These are phyloP conservation scores for Myotis findleyi DNA, from an alignment of 2,797 vertebrate genomes.

Conservation along the genomic window DNA sequence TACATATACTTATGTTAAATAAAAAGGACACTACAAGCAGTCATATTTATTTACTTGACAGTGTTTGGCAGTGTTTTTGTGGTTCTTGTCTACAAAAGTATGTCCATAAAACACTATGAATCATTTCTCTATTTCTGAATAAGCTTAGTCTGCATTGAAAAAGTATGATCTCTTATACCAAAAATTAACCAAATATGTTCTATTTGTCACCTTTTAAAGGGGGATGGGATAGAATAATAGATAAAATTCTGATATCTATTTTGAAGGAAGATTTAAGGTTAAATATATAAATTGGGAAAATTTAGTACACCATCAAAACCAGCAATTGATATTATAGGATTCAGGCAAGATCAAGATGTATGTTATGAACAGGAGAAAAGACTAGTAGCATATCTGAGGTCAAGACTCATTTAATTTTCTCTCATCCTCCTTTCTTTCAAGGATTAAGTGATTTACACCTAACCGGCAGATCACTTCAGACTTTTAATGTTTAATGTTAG, in stretches of 20 bases:
- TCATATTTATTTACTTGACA: neutral
- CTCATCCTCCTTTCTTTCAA: neutral
- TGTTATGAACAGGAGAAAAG: neutral
- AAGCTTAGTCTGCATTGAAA: neutral
- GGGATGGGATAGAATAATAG: neutral
- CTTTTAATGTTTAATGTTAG: neutral
- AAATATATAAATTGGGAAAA: neutral
- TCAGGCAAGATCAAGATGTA: accelerated
- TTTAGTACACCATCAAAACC: neutral
- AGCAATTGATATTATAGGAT: neutral
- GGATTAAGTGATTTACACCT: neutral
- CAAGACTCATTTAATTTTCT: neutral
- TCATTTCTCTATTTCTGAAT: neutral
- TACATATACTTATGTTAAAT: neutral
- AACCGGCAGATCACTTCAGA: neutral
- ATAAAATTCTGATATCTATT: neutral
- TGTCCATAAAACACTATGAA: neutral
- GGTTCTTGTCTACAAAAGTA: neutral
- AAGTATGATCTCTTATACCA: neutral
- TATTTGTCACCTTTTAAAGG: neutral
- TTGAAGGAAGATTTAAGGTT: neutral
- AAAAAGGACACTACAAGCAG: neutral
- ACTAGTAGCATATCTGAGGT: neutral
- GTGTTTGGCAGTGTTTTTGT: neutral
- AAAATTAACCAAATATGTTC: neutral